Evolutionary conservation across 2,797 vertebrate species (phyloP), one percentile per base, ranked within the genome.

Genomic region (Manis javanica): DNA sequence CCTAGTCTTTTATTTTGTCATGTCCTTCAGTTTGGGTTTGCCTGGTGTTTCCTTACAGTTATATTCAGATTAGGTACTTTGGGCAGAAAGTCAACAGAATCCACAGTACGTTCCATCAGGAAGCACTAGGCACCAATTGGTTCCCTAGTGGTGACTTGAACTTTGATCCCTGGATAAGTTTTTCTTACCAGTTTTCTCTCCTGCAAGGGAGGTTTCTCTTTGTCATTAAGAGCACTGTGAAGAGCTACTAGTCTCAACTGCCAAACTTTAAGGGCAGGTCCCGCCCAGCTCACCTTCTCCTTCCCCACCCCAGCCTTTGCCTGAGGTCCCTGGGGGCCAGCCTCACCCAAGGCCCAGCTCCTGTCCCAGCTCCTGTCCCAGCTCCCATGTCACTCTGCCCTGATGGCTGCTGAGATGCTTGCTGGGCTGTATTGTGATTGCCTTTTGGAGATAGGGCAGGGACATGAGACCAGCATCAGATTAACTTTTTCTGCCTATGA

Each of bases 21-120:
- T 83, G n/a, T 83, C 79, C n/a, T 91, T 83, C 46, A 37, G n/a
- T 83, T 72, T 91, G n/a, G 6, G 78, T 83, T 91, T 51, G 34
- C 68, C 42, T 83, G 2, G 59, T 66, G 31, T 64, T 72, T 89
- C 18, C 37, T 82, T 64, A 39, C 37, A 39, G 37, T 39, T 39
- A 39, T 39, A n/a, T 59, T 51, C 14, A 68, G 26, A 84, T 37
- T 77, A 42, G 61, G 21, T 57, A 16, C 16, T 75, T 84, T 12
- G 31, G 39, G 51, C 51, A 89, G 59, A 75, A 57, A 83, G 83
- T 49, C 37, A 39, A 9, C 24, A 77, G 61, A 51, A 68, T 77
- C 51, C 59, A 68, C 69, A 26, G 71, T 5, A n/a, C 3, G 21
- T 26, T 37, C 7, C 19, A 26, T 83, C 37, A 68, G 53, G 51